Evolutionary conservation across 2,888 invertebrate species (phyloP).

Genomic region (Apocheima hispidaria): DNA sequence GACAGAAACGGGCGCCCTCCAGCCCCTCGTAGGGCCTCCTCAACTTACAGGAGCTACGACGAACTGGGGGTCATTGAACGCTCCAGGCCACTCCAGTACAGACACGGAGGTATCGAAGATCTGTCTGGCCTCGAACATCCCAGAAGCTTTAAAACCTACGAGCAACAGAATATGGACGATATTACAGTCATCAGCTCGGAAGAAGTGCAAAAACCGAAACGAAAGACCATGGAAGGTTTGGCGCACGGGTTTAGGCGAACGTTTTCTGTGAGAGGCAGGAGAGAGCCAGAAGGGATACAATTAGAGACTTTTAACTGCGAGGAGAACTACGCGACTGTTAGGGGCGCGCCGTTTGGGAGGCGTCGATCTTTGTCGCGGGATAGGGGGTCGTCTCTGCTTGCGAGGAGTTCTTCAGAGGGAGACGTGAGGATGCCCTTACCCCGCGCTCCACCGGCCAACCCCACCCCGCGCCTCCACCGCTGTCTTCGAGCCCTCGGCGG

Average conservation of each 20-base stretch:
- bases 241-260: slow-evolving; percentile 79
- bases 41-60: slow-evolving; percentile 82
- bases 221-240: slow-evolving; percentile 77
- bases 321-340: slow-evolving; percentile 77
- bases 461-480: slow-evolving; percentile 86
- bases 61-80: slow-evolving; percentile 76
- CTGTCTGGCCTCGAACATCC: slow-evolving; percentile 70
- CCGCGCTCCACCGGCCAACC: slow-evolving; percentile 72
- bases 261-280: slow-evolving; percentile 74
- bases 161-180: slow-evolving; percentile 72
- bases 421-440: slow-evolving; percentile 84
- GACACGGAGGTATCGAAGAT: slow-evolving; percentile 79
- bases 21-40: slow-evolving; percentile 73
- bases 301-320: slow-evolving; percentile 76
- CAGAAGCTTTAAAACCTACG: slow-evolving; percentile 66
- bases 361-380: slow-evolving; percentile 81
- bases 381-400: slow-evolving; percentile 82
- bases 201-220: slow-evolving; percentile 73
- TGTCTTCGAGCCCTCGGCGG: slow-evolving; percentile 91
- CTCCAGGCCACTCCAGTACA: slow-evolving; percentile 69
- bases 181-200: slow-evolving; percentile 82
- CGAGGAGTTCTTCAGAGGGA: slow-evolving; percentile 90
- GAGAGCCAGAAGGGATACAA: slow-evolving; percentile 74
- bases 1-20: slow-evolving; percentile 78
- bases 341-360: slow-evolving; percentile 78